A percentile compares a stretch with the other conserved stretches of the same genome.
These are phyloP conservation scores for Macrobrachium rosenbergii DNA, from an alignment of 1,140 invertebrate species.

Conservation along the genomic window DNA sequence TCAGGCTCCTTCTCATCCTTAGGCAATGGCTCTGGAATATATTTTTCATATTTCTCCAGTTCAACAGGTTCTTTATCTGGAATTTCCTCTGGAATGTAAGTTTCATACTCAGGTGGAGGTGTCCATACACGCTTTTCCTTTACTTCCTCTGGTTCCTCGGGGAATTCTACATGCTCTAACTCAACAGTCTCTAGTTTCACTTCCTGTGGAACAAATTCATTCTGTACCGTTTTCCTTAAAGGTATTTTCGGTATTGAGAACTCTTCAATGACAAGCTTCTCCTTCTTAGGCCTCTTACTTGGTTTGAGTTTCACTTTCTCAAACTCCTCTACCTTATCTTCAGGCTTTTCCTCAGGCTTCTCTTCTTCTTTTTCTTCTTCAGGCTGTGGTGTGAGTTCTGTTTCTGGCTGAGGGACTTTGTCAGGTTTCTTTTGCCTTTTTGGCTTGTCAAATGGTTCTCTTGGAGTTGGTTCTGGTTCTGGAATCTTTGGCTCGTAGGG, in stretches of 20 bases:
- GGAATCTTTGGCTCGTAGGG: conserved; percentile 46
- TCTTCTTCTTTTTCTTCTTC: conserved; percentile 21
- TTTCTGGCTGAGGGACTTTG: conserved; percentile 34
- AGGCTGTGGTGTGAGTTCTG: conserved; percentile 24
- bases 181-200: conserved; percentile 50
- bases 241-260: conserved; percentile 26
- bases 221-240: conserved; percentile 44
- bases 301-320: conserved; percentile 8
- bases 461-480: conserved; percentile 26
- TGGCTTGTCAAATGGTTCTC: too few species aligned
- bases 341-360: conserved; percentile 9
- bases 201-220: conserved; percentile 53
- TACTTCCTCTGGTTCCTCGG: conserved; percentile 43
- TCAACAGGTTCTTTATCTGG: conserved; percentile 49
- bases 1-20: conserved; percentile 43
- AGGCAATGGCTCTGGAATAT: not conserved
- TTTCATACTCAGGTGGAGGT: conserved; percentile 56
- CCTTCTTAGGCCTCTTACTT: conserved; percentile 42
- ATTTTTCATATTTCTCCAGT: conserved; percentile 45
- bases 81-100: conserved; percentile 53
- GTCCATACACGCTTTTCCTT: conserved; percentile 45
- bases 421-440: conserved; percentile 32
- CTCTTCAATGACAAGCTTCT: conserved; percentile 19
- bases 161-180: conserved; percentile 52
- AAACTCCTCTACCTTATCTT: not conserved